Conservation (phyloP, 2,797 vertebrate species). For the Intellagama lesueurii region DNA sequence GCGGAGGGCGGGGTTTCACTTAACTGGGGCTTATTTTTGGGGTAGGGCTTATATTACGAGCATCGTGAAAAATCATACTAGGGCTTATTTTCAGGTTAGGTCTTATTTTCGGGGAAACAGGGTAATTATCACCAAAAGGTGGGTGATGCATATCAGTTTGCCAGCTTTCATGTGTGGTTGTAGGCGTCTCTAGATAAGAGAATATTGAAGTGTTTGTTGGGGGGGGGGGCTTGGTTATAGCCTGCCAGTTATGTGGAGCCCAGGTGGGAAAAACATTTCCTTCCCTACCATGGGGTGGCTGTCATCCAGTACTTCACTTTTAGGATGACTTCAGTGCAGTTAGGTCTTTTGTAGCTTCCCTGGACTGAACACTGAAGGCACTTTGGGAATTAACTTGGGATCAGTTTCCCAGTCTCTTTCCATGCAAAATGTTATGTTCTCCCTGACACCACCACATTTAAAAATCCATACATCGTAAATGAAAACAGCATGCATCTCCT, state of each 20-base stretch:
- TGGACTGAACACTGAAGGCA: constrained; percentile 60
- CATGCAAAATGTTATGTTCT: constrained; percentile 47
- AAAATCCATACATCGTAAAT: neutral
- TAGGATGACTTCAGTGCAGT: constrained; percentile 61
- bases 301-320: constrained; percentile 57
- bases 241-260: neutral
- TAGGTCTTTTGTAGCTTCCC: constrained; percentile 66
- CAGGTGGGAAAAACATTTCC: constrained; percentile 18
- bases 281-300: constrained; percentile 50
- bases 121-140: neutral
- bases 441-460: constrained; percentile 48
- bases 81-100: too few relatives aligned
- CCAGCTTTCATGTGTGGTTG: neutral
- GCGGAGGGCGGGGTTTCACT: too few relatives aligned
- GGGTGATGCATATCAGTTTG: neutral
- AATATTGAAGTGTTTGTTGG: neutral
- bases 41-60: too few relatives aligned
- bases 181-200: neutral
- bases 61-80: too few relatives aligned
- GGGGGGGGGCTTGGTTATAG: neutral
- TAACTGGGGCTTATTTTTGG: too few relatives aligned
- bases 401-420: constrained; percentile 45
- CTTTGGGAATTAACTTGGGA: constrained; percentile 36
- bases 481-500: constrained; percentile 33
- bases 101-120: too few relatives aligned